Conservation (phyloP, 2,888 invertebrate species). For the Omphaloscelis lunosa region DNA sequence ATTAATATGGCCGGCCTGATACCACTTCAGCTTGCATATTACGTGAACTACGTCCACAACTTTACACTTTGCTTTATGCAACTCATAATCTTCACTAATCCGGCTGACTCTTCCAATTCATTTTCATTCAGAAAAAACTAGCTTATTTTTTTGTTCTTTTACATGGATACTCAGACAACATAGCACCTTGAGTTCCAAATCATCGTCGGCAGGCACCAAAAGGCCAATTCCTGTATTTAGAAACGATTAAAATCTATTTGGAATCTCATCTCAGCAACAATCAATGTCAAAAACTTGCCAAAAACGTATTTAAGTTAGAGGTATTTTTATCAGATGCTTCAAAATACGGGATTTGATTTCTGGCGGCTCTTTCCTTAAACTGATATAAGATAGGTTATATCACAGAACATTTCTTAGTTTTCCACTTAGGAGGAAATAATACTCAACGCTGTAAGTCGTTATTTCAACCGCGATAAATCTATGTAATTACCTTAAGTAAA, state of each 20-base stretch:
- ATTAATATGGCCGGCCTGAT: too few relatives aligned
- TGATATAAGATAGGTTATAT: too few relatives aligned
- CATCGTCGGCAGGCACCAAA: too few relatives aligned
- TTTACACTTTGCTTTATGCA: not conserved
- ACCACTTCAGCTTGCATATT: too few relatives aligned
- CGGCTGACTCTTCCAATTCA: not conserved
- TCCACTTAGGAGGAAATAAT: not conserved
- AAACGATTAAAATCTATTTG: too few relatives aligned
- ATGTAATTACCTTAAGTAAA: constrained; percentile 21
- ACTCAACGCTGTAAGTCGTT: not conserved
- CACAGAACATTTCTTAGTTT: not conserved
- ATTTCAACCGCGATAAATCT: constrained; percentile 27
- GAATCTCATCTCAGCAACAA: too few relatives aligned
- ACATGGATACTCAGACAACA: not conserved
- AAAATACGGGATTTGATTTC: too few relatives aligned
- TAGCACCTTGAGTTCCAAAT: not conserved
- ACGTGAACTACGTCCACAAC: too few relatives aligned
- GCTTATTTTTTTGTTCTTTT: not conserved
- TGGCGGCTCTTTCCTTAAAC: not conserved
- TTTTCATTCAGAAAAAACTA: not conserved
- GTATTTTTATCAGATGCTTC: too few relatives aligned
- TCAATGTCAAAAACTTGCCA: too few relatives aligned
- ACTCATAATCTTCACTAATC: not conserved
- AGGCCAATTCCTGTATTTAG: too few relatives aligned
- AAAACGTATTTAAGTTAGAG: too few relatives aligned